Conservation (phyloP, 2,797 vertebrate genomes). For the Manis crassicaudata region DNA sequence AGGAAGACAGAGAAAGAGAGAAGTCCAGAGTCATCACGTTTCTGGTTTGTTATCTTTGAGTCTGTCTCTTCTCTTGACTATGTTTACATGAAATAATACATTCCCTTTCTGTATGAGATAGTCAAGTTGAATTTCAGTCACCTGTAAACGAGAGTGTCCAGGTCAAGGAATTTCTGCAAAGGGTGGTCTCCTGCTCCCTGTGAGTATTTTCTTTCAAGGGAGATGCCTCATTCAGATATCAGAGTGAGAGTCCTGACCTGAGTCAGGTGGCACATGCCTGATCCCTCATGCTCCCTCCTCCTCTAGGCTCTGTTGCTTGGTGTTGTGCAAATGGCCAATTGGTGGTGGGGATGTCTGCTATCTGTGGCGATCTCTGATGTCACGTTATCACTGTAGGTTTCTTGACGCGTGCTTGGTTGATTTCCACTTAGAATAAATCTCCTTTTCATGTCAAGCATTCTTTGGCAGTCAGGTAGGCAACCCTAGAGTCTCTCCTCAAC, state of each 20-base stretch:
- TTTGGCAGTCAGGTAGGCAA: neutral
- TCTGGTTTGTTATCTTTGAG: neutral
- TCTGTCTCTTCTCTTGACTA: neutral
- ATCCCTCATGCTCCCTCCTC: neutral
- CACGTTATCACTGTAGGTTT: neutral
- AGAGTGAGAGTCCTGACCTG: neutral
- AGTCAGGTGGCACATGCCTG: fast-evolving
- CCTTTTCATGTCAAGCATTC: neutral
- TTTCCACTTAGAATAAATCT: neutral
- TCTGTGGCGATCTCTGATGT: neutral
- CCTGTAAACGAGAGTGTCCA: neutral
- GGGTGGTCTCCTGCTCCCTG: too few relatives aligned
- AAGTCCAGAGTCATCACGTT: neutral
- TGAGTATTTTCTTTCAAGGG: neutral
- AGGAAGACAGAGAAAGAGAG: too few relatives aligned
- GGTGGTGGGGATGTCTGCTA: neutral
- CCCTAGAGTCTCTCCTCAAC: neutral
- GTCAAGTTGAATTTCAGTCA: neutral
- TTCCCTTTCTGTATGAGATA: neutral
- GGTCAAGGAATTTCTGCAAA: neutral
- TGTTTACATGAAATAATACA: neutral
- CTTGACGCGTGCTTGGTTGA: neutral
- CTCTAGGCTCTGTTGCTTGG: neutral
- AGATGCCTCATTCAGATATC: neutral
- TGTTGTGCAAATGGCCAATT: neutral